Percentiles rank a stretch among this genome's conserved stretches.
Evolutionary conservation across 2,888 invertebrate species (phyloP).

Genomic region (Ferdinandea cuprea): DNA sequence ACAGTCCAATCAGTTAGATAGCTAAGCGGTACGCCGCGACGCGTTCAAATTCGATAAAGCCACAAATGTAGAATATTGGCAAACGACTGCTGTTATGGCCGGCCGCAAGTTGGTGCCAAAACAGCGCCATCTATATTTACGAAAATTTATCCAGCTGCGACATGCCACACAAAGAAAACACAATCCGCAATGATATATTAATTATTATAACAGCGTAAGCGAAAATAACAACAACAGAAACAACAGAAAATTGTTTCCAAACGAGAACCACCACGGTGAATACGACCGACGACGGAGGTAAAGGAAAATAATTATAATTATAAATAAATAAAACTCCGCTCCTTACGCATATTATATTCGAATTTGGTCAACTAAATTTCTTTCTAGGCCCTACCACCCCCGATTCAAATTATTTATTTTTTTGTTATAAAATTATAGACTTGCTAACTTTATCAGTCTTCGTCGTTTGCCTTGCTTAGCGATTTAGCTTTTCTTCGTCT

Average conservation of each 20-base stretch:
- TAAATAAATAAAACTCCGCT: not conserved
- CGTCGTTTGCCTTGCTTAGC: not conserved
- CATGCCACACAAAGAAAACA: slow-evolving; percentile 3
- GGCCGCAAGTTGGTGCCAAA: slow-evolving; percentile 8
- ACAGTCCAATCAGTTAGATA: slow-evolving; percentile 49
- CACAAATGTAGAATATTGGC: slow-evolving; percentile 43
- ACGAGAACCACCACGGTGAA: not conserved
- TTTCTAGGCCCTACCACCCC: not conserved
- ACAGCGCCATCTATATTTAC: slow-evolving; percentile 57
- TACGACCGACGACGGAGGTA: not conserved
- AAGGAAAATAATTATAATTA: not conserved
- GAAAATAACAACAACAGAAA: not conserved
- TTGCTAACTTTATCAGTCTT: not conserved
- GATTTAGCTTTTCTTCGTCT: not conserved
- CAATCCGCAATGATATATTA: slow-evolving; percentile 6
- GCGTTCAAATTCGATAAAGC: slow-evolving; percentile 56
- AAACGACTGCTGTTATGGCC: slow-evolving; percentile 22
- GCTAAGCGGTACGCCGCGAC: slow-evolving; percentile 40
- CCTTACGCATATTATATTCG: not conserved
- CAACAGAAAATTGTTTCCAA: not conserved
- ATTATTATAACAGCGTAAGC: slow-evolving; percentile 12
- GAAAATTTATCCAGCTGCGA: not conserved
- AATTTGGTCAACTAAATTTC: not conserved
- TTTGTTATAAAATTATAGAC: not conserved
- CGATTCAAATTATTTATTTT: slow-evolving; percentile 1